Evolutionary conservation across 2,797 vertebrate species (phyloP).

Genomic region (Chelon auratus): DNA sequence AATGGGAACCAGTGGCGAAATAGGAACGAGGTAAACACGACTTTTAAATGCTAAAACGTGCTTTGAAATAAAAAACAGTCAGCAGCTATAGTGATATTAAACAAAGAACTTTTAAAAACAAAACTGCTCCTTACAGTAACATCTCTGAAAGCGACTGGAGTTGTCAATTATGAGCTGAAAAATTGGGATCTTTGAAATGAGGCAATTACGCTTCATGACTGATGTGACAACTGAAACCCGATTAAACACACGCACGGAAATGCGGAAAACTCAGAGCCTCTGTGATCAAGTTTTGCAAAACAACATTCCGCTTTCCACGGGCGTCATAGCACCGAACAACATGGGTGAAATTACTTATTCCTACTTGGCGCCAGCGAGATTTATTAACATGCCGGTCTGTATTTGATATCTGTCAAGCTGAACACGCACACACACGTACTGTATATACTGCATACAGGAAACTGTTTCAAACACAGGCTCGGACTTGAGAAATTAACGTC

Average conservation of each 20-base stretch:
- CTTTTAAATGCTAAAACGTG: not conserved
- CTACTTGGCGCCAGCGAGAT: slow-evolving; percentile 42
- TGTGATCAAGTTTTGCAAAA: slow-evolving; percentile 27
- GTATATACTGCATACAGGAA: slow-evolving; percentile 21
- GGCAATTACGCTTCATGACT: slow-evolving; percentile 21
- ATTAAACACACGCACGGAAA: slow-evolving; percentile 6
- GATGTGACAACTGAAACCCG: slow-evolving; percentile 9
- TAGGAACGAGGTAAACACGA: not conserved
- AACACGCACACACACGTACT: slow-evolving; percentile 23
- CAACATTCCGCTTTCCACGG: slow-evolving; percentile 6
- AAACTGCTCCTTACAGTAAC: not conserved
- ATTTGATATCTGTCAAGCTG: slow-evolving; percentile 41
- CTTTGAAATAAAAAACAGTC: slow-evolving; percentile 5
- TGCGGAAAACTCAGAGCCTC: not conserved
- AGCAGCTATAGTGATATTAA: not conserved
- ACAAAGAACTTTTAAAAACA: not conserved
- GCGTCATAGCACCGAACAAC: slow-evolving; percentile 38
- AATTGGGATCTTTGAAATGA: slow-evolving; percentile 7
- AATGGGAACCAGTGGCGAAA: not conserved
- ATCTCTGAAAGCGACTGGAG: not conserved
- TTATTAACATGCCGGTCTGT: slow-evolving; percentile 46
- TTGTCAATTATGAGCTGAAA: not conserved
- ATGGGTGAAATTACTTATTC: slow-evolving; percentile 47
- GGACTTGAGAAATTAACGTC: slow-evolving; percentile 25
- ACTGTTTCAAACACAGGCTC: slow-evolving; percentile 32